These are phyloP conservation scores for Psettodes erumei DNA, from an alignment of 2,113 vertebrate species.

Conservation along the genomic window DNA sequence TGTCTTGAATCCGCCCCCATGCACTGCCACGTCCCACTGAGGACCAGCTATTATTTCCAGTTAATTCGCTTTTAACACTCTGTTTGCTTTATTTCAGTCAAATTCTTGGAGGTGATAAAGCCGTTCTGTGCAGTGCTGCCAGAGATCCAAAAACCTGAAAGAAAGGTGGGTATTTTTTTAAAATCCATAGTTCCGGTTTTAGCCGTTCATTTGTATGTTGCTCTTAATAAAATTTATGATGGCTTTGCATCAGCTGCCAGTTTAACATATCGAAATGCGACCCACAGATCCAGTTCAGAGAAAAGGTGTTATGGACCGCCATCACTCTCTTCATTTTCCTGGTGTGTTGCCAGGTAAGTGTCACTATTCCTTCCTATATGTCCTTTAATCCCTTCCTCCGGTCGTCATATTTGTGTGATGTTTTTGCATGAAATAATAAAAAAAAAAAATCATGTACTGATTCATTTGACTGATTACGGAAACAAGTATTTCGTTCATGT, in stretches of 20 bases:
- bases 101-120: slow-evolving; percentile 99
- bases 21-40: slow-evolving; percentile 69
- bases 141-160: slow-evolving; percentile 97
- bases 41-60: neutral
- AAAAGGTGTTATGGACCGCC: slow-evolving; percentile 98
- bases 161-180: slow-evolving; percentile 85
- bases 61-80: neutral
- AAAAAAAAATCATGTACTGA: neutral
- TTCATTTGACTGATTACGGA: neutral
- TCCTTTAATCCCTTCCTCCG: neutral
- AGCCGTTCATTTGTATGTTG: neutral
- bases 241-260: neutral
- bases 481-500: neutral
- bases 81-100: slow-evolving; percentile 84
- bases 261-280: neutral
- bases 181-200: neutral
- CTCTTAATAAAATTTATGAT: neutral
- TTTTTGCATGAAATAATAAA: neutral
- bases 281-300: slow-evolving; percentile 96
- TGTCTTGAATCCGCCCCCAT: slow-evolving; percentile 30
- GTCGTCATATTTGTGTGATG: neutral
- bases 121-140: slow-evolving; percentile 98
- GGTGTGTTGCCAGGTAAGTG: slow-evolving; percentile 96
- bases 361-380: neutral
- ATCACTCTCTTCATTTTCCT: slow-evolving; percentile 99